phyloP scores from a whole-genome alignment of 2,113 vertebrate species.

The Callionymus lyra region DNA sequence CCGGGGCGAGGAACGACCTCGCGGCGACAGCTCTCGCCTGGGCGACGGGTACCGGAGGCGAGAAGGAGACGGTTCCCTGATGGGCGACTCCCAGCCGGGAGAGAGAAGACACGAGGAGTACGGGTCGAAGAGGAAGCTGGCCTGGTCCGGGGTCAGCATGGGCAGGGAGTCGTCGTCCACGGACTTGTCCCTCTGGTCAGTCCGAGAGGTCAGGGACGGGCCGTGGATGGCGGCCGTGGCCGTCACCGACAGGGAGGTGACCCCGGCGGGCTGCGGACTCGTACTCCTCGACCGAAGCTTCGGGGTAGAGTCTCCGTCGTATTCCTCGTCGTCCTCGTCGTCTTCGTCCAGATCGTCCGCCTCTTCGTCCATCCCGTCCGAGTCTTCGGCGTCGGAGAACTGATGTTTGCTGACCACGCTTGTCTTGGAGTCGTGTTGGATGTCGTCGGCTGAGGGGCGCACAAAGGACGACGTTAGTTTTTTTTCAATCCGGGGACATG shows the following conservation, averaged over 20 bases:
- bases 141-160: slow-evolving; percentile 74
- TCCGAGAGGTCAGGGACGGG: slow-evolving; percentile 63
- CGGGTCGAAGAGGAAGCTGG: slow-evolving; percentile 79
- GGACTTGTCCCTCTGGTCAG: slow-evolving; percentile 72
- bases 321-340: slow-evolving; percentile 86
- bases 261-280: slow-evolving; percentile 80
- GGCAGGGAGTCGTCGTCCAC: slow-evolving; percentile 77
- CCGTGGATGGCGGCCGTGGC: slow-evolving; percentile 64
- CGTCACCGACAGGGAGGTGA: slow-evolving; percentile 77
- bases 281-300: slow-evolving; percentile 89
- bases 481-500: background rate
- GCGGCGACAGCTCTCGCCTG: slow-evolving; percentile 57
- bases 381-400: slow-evolving; percentile 94
- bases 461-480: slow-evolving; percentile 5
- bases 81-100: slow-evolving; percentile 70
- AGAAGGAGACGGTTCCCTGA: slow-evolving; percentile 58
- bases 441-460: slow-evolving; percentile 72
- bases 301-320: slow-evolving; percentile 87
- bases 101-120: slow-evolving; percentile 82
- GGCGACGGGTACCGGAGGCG: slow-evolving; percentile 58
- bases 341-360: slow-evolving; percentile 92
- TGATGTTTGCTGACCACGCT: slow-evolving; percentile 80
- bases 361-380: slow-evolving; percentile 83
- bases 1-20: slow-evolving; percentile 56
- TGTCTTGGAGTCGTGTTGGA: slow-evolving; percentile 74